Base-by-base conservation (phyloP, 2,888 invertebrate genomes). In the Epirrhoe tristata region DNA sequence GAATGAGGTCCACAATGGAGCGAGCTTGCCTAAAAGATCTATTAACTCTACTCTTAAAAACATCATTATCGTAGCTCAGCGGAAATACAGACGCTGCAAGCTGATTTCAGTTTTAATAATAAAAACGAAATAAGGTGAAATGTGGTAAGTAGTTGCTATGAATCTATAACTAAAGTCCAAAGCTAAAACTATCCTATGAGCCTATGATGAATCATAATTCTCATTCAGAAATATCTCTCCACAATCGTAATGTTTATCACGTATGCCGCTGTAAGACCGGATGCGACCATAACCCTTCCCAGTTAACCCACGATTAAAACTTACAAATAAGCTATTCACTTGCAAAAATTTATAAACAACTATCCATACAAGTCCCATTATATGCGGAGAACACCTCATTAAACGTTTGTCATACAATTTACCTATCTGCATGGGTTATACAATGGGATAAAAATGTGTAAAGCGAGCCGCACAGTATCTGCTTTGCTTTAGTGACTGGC, bases 361-460 rank as follows among this genome's bases (percentile, higher is more conserved):
- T 36, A 78, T 78, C 75, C 78, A 67, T 76, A 48, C 65, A 50
- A 80, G 80, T 79, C 77, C 78, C 81, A 84, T 84, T 84, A 85
- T 80, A 85, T 84, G 80, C 83, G 81, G 70, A 80, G 78, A 83
- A 85, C 85, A 87, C 84, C 87, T 88, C 85, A 87, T 89, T 86
- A 88, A 87, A 83, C 77, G 83, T 83, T 83, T 84, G 82, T 85
- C 81, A 81, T 85, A 85, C 84, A 83, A 84, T 83, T 84, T 82
- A 76, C 78, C 77, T 81, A 81, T 81, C 80, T 81, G 78, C 77
- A 82, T 80, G 72, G 73, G 67, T 71, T 72, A 76, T 81, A 89
- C 87, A 89, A 88, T 88, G 86, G 86, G 74, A 78, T 83, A 85
- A 85, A 81, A 86, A 85, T 79, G 73, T 78, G 84, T 81, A 88